A percentile compares a stretch with the other conserved stretches of the same genome.
These are phyloP conservation scores for Crepidodera aurea DNA, from an alignment of 2,888 invertebrate genomes.

Conservation along the genomic window DNA sequence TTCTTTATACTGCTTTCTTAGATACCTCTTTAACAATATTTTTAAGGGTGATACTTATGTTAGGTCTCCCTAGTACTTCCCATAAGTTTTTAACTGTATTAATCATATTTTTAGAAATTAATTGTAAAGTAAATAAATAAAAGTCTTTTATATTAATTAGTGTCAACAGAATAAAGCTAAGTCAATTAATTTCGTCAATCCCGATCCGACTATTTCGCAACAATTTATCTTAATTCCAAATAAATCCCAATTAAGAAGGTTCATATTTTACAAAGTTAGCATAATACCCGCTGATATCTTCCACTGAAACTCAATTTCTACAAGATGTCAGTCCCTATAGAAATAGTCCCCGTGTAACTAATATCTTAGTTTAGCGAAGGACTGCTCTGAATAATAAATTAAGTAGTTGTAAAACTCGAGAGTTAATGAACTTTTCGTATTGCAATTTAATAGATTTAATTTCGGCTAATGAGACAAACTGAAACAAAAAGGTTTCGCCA, in stretches of 20 bases:
- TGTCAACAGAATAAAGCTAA: too few relatives aligned
- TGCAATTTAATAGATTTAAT: slow-evolving; percentile 4
- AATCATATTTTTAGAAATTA: too few relatives aligned
- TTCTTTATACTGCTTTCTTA: too few relatives aligned
- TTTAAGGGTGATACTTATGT: too few relatives aligned
- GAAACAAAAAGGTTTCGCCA: background rate
- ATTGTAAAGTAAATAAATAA: too few relatives aligned
- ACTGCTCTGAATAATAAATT: slow-evolving; percentile 4
- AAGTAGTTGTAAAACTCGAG: background rate
- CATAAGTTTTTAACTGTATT: too few relatives aligned
- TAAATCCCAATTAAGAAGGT: background rate
- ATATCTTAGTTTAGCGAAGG: background rate
- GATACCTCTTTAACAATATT: too few relatives aligned
- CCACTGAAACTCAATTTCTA: background rate
- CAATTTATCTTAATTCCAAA: background rate
- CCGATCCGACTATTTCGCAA: too few relatives aligned
- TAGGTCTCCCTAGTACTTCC: too few relatives aligned
- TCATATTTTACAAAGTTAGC: slow-evolving; percentile 2
- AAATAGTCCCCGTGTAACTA: background rate
- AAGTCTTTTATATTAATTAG: too few relatives aligned
- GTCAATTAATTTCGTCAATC: too few relatives aligned
- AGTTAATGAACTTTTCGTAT: slow-evolving; percentile 11
- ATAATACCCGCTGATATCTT: background rate
- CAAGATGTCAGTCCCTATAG: background rate
- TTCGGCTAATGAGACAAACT: background rate